phyloP scores from a whole-genome alignment of 2,888 invertebrate genomes.

The Clusia tigrina region DNA sequence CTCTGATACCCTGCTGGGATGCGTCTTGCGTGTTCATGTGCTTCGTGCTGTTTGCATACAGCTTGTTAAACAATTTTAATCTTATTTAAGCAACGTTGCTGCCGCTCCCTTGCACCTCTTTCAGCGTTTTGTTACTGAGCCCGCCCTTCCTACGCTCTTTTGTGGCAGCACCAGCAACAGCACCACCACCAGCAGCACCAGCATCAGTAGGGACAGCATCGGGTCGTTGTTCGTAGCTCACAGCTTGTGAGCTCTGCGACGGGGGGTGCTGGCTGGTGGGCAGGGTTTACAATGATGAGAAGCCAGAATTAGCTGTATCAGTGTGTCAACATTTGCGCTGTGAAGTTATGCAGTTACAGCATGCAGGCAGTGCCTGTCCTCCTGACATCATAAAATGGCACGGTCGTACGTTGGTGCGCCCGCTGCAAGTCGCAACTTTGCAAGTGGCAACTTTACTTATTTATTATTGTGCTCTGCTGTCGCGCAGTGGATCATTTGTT shows the following conservation, averaged over 20 bases:
- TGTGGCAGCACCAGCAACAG: too few species aligned
- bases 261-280: too few species aligned
- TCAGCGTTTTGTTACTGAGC: too few species aligned
- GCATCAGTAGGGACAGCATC: too few species aligned
- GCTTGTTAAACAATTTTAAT: constrained; percentile 4
- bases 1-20: too few species aligned
- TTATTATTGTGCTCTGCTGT: not conserved
- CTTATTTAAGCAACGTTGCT: constrained; percentile 3
- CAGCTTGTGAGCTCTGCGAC: too few species aligned
- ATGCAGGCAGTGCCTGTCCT: not conserved
- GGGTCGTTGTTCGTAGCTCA: too few species aligned
- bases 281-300: not conserved
- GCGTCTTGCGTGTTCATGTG: too few species aligned
- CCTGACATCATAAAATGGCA: not conserved
- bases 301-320: not conserved
- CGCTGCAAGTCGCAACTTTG: not conserved
- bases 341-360: not conserved
- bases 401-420: not conserved
- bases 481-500: not conserved
- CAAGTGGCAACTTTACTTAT: not conserved
- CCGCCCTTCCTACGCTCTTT: too few species aligned
- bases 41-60: not conserved
- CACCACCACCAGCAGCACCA: too few species aligned
- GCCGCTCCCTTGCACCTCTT: not conserved
- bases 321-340: constrained; percentile 2